A percentile compares a stretch with the other conserved stretches of the same genome.
Evolutionary conservation across 2,888 invertebrate genomes (phyloP).

Genomic region (Plutella xylostella): DNA sequence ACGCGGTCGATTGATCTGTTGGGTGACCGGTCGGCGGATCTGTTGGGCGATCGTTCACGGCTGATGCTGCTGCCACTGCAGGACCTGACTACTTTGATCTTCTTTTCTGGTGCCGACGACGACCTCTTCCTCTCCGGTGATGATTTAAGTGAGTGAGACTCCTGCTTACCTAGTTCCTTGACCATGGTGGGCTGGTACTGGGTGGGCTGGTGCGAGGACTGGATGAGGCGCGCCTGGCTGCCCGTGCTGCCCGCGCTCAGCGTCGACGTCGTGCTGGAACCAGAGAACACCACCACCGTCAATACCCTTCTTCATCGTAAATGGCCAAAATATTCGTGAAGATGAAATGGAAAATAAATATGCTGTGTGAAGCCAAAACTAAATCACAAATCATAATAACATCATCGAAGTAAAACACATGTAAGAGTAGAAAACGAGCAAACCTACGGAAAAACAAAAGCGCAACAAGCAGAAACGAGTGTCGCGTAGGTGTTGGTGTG

Average conservation of each 20-base stretch:
- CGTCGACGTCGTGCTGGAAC: conserved; percentile 89
- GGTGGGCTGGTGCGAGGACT: conserved; percentile 93
- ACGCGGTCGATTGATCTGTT: no score
- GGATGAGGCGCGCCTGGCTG: conserved; percentile 92
- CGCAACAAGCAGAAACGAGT: no score
- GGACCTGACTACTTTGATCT: conserved; percentile 63
- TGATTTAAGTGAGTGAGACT: conserved; percentile 63
- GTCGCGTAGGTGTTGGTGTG: conserved; percentile 20
- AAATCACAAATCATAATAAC: neutral
- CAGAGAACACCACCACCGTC: no score
- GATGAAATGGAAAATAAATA: neutral
- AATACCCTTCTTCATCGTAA: no score
- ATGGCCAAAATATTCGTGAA: conserved; percentile 1
- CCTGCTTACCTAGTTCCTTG: conserved; percentile 89
- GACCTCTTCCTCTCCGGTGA: conserved; percentile 50
- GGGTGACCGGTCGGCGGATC: conserved; percentile 22
- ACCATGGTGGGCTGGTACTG: conserved; percentile 90
- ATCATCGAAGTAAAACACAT: conserved; percentile 33
- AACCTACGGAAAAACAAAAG: conserved; percentile 33
- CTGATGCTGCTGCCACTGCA: conserved; percentile 64
- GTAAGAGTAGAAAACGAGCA: conserved; percentile 50
- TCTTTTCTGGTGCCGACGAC: conserved; percentile 39
- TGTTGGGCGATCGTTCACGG: conserved; percentile 54
- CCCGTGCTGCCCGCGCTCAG: conserved; percentile 94
- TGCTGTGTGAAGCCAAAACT: no score